Conservation (phyloP, 2,888 invertebrate genomes). For the Muschampia plurimacula region DNA sequence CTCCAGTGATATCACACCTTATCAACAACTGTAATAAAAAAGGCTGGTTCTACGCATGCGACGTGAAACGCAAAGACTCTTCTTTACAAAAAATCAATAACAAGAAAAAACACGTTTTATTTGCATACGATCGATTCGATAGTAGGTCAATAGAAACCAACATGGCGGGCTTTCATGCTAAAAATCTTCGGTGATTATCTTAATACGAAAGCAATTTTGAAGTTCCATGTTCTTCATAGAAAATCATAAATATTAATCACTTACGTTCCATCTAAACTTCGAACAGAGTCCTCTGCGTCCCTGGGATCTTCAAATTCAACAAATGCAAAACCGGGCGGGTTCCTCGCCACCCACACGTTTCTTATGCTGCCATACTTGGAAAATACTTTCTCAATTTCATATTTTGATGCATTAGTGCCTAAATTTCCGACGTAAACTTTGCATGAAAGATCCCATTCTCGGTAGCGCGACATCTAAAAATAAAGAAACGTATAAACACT, state of each 20-base stretch:
- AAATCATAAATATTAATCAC: constrained; percentile 49
- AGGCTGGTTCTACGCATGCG: not conserved
- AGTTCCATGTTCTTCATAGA: too few species aligned
- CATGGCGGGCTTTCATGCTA: constrained; percentile 20
- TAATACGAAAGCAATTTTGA: not conserved
- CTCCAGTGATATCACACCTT: too few species aligned
- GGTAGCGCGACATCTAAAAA: constrained; percentile 88
- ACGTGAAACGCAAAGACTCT: not conserved
- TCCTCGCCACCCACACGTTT: constrained; percentile 97
- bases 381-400: constrained; percentile 95
- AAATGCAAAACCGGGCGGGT: constrained; percentile 97
- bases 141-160: constrained; percentile 17
- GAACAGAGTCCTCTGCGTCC: constrained; percentile 94
- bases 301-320: constrained; percentile 95
- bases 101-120: constrained; percentile 1
- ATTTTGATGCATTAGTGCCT: constrained; percentile 95
- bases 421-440: constrained; percentile 97
- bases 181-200: not conserved
- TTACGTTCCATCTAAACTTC: constrained; percentile 91
- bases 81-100: not conserved
- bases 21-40: not conserved
- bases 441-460: constrained; percentile 94
- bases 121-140: constrained; percentile 7
- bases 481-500: constrained; percentile 23
- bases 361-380: constrained; percentile 94